phyloP scores from a whole-genome alignment of 2,113 vertebrate genomes.

The Neoarius graeffei region DNA sequence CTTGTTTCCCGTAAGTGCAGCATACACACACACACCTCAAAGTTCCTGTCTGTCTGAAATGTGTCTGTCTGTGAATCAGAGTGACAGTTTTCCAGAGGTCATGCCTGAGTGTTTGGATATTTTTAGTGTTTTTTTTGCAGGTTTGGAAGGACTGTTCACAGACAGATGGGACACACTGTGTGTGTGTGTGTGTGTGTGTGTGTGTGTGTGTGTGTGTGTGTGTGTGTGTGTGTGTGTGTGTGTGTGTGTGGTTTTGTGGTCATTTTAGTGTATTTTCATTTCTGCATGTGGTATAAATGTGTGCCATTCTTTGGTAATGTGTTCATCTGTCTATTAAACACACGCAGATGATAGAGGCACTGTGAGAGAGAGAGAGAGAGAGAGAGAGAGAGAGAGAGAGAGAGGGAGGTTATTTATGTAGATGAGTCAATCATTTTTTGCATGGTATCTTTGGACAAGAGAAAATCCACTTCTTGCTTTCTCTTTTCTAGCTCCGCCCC shows the following conservation, averaged over 20 bases:
- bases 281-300: constrained; percentile 5
- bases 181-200: constrained; percentile 20
- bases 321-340: constrained; percentile 6
- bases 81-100: constrained; percentile 8
- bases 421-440: background rate
- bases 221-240: no score
- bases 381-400: background rate
- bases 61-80: background rate
- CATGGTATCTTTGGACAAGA: background rate
- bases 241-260: background rate
- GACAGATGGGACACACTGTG: constrained; percentile 1
- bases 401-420: background rate
- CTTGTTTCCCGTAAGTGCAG: background rate
- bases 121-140: background rate
- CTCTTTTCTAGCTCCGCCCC: background rate
- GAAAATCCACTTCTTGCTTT: background rate
- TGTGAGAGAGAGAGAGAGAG: background rate
- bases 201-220: no score
- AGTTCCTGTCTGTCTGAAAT: background rate
- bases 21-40: background rate
- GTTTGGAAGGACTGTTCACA: constrained; percentile 11
- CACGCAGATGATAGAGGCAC: background rate
- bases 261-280: background rate
- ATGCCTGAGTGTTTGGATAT: constrained; percentile 8
- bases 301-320: background rate